Evolutionary conservation across 2,797 vertebrate species (phyloP), one percentile per base, ranked within the genome.

Genomic region (Phrynocephalus vlangalii): DNA sequence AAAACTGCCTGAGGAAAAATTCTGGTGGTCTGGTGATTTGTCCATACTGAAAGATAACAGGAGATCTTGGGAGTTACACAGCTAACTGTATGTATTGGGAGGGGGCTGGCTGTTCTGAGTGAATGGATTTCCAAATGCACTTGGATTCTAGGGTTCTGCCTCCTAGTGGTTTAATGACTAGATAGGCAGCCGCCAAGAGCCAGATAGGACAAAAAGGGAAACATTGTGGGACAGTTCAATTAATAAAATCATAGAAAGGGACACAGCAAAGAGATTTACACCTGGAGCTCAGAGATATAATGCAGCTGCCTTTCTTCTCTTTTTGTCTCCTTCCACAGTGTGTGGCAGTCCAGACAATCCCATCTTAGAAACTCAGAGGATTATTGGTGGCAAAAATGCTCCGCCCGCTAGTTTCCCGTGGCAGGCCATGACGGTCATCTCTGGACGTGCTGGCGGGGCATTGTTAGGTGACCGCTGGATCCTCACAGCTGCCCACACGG

Each of bases 391-490:
- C 11, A 86, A 70, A 16, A 0, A 0, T 0, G 97, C 97, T 5
- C 0, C 18, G 6, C 20, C 0, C 1, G 97, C 97, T 91, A 97
- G 89, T 79, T 97, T 97, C 90, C 97, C 97, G 15, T 97, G 97
- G 97, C 97, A 97, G 80, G 97, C 94, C 0, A 91, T 92, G 83
- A 96, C 92, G 6, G 0, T 2, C 83, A 94, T 95, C 82, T 0
- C 92, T 0, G 95, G 96, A 3, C 94, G 95, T 2, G 95, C 95
- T 0, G 97, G 97, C 0, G 97, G 96, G 0, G 96, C 96, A 0
- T 94, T 97, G 56, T 93, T 97, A 84, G 92, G 96, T 0, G 96
- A 97, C 38, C 96, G 94, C 85, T 97, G 97, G 97, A 94, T 97
- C 92, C 92, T 97, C 83, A 97, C 97, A 0, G 97, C 97, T 0